phyloP scores from a whole-genome alignment of 2,797 vertebrate species.

The Anabacerthia variegaticeps region DNA sequence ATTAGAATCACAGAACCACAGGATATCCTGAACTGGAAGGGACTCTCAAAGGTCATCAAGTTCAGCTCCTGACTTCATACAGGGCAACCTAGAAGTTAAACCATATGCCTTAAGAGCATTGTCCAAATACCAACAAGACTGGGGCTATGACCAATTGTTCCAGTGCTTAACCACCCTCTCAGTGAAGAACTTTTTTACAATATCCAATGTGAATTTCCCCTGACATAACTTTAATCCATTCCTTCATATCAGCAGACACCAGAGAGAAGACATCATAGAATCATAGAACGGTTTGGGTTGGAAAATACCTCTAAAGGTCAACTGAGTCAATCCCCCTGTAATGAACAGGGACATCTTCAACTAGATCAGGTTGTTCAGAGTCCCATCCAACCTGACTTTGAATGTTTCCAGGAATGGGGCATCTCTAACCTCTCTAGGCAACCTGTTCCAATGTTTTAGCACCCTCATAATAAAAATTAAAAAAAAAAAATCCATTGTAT shows the following conservation, averaged over 20 bases:
- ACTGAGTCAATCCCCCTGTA: background rate
- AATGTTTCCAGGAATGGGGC: background rate
- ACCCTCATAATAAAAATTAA: background rate
- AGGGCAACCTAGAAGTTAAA: background rate
- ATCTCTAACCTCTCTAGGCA: background rate
- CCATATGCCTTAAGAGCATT: accelerated
- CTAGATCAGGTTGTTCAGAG: background rate
- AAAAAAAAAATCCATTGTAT: background rate
- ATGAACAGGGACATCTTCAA: background rate
- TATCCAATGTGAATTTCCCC: background rate
- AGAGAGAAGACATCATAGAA: background rate
- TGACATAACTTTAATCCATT: background rate
- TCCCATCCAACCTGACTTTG: accelerated
- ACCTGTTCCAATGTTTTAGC: background rate
- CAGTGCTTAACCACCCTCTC: background rate
- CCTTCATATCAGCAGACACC: background rate
- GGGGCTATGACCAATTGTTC: background rate
- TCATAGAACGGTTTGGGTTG: background rate
- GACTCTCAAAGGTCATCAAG: background rate
- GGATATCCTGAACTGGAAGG: background rate
- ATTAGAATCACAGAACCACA: background rate
- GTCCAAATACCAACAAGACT: background rate
- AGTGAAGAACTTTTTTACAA: background rate
- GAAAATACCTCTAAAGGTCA: background rate
- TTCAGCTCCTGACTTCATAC: background rate